Evolutionary conservation across 1,140 invertebrate species (phyloP), one percentile per base, ranked within the genome.

Genomic region (Temnothorax longispinosus): DNA sequence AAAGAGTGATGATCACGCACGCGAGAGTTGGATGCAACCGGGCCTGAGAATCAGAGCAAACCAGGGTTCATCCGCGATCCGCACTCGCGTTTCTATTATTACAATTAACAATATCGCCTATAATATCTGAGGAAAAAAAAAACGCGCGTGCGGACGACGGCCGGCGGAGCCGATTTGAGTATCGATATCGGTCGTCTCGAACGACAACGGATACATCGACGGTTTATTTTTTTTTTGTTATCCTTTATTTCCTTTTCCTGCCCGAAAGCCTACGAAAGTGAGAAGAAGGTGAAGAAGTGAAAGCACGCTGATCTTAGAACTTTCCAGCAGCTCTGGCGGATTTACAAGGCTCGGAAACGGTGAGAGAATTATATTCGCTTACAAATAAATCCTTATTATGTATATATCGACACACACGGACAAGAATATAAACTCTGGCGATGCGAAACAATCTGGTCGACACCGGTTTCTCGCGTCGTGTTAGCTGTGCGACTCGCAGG

Each of bases 331-430:
- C 80, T 75, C 69, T 84, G 56, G 80, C 80, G 80, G 69, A 84
- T 84, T 84, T 84, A 84, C 80, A 84, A 84, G 80, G 80, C 80
- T 75, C 80, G 67, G 52, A 81, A 81, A 69, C 47, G 80, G 80
- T 75, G 80, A 75, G 54, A 82, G 67, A 84, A 74, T 81, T 47
- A 60, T 81, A 38, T 65, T 78, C 64, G 41, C 80, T 84, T 84
- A 75, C 54, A 84, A 84, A 84, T 84, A 62, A 82, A 84, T 41
- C 13, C 69, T 84, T 84, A 82, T 8, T 38, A 72, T 47, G 56
- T 84, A 75, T 74, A 84, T 84, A 74, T 74, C 54, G 69, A 84
- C 69, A 75, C 69, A 84, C 69, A 84, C 69, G 69, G 69, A 84
- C 56, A 75, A 75, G 80, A 84, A 84, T 84, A 75, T 84, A 84